Evolutionary conservation across 2,113 vertebrate genomes (phyloP).

Genomic region (Embiotoca jacksoni): DNA sequence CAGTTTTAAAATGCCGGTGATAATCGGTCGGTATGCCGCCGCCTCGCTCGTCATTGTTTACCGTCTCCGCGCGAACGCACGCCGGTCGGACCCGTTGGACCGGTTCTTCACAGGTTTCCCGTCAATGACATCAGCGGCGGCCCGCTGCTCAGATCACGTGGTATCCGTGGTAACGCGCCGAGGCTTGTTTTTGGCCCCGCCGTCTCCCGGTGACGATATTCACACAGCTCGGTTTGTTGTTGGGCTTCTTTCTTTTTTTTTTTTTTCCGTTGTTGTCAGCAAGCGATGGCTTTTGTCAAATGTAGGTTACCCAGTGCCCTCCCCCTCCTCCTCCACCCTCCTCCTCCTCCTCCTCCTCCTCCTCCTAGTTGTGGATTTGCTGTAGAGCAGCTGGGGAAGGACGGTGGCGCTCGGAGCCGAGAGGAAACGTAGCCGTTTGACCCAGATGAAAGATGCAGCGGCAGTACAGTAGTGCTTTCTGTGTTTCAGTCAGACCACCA

Average conservation of each 20-base stretch:
- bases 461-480: conserved; percentile 3
- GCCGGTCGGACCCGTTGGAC: conserved; percentile 62
- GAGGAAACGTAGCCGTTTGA: conserved; percentile 46
- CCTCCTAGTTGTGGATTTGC: conserved; percentile 67
- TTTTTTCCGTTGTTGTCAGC: conserved; percentile 19
- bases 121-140: neutral
- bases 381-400: conserved; percentile 52
- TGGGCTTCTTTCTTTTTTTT: neutral
- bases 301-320: conserved; percentile 68
- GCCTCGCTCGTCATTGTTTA: conserved; percentile 6
- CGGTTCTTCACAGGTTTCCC: conserved; percentile 43
- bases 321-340: conserved; percentile 29
- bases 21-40: conserved; percentile 5
- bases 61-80: neutral
- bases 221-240: too few relatives aligned
- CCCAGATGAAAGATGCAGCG: conserved; percentile 36
- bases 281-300: conserved; percentile 61
- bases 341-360: conserved; percentile 4
- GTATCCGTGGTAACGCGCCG: too few relatives aligned
- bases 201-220: too few relatives aligned
- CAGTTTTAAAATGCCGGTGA: neutral
- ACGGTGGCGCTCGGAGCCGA: conserved; percentile 17
- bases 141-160: too few relatives aligned
- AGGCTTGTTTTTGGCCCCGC: too few relatives aligned
- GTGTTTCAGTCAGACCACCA: neutral